Evolutionary conservation across 2,888 invertebrate genomes (phyloP).

Genomic region (Meteorus colon): DNA sequence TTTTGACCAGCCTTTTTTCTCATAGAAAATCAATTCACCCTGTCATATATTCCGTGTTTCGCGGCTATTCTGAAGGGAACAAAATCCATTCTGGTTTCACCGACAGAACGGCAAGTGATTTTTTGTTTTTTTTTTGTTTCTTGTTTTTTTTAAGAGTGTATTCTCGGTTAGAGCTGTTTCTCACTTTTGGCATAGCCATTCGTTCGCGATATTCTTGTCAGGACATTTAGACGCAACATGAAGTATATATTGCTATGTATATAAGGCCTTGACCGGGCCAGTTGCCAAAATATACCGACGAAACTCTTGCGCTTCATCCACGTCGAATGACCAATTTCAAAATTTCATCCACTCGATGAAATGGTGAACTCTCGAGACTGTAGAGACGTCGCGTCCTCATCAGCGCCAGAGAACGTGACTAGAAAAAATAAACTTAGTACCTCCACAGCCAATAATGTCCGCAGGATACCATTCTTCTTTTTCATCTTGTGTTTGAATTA

Average conservation of each 20-base stretch:
- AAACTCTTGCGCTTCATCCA: neutral
- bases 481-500: neutral
- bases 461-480: neutral
- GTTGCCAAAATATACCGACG: conserved; percentile 8
- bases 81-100: too few relatives aligned
- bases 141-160: too few relatives aligned
- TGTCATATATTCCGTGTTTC: too few relatives aligned
- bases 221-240: too few relatives aligned
- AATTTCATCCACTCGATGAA: conserved; percentile 10
- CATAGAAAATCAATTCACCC: too few relatives aligned
- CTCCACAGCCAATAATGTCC: neutral
- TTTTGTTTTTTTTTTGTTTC: too few relatives aligned
- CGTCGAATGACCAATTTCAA: conserved; percentile 22
- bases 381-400: conserved; percentile 15
- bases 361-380: conserved; percentile 8
- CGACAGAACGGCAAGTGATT: too few relatives aligned
- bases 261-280: neutral
- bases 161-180: too few relatives aligned
- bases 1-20: too few relatives aligned
- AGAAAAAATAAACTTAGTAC: conserved; percentile 3
- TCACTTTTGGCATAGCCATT: too few relatives aligned
- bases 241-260: neutral
- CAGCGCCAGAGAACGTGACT: conserved; percentile 15
- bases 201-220: too few relatives aligned
- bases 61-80: too few relatives aligned